Percentiles rank a stretch among this genome's conserved stretches.
These are phyloP conservation scores for Brachionus sp. DNA, from an alignment of 1,140 invertebrate species.

Conservation along the genomic window DNA sequence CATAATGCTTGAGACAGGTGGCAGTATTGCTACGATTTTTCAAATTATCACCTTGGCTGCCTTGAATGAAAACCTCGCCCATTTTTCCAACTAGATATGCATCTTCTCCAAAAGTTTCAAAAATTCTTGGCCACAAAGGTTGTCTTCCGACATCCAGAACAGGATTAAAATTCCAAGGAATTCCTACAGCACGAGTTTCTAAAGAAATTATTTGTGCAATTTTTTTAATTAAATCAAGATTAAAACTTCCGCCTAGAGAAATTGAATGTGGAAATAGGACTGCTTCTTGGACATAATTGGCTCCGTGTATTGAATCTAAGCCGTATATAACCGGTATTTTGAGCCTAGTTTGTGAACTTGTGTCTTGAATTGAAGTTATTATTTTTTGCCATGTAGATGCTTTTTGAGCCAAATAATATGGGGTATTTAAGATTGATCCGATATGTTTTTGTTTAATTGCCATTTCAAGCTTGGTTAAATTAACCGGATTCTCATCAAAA, in stretches of 20 bases:
- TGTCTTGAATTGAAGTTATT: not conserved
- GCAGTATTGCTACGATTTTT: not conserved
- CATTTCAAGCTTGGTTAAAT: not conserved
- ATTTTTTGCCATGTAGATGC: not conserved
- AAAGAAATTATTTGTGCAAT: not conserved
- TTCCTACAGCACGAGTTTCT: not conserved
- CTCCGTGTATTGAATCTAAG: not conserved
- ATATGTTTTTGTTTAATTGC: not conserved
- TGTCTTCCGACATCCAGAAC: not conserved
- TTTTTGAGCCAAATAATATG: not conserved
- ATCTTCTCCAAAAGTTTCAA: not conserved
- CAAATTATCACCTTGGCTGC: not conserved
- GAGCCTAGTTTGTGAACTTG: not conserved
- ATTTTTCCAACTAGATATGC: not conserved
- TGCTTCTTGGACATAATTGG: not conserved
- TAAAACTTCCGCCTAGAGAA: not conserved
- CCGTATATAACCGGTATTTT: not conserved
- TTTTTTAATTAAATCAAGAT: not conserved
- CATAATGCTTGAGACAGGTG: not conserved
- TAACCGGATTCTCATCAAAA: not conserved
- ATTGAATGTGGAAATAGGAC: not conserved
- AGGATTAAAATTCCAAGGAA: not conserved
- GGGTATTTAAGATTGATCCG: not conserved
- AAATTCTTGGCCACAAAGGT: not conserved
- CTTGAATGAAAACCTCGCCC: not conserved